Base-by-base conservation (phyloP, 1,140 invertebrate species). In the Hylyphantes graminicola region DNA sequence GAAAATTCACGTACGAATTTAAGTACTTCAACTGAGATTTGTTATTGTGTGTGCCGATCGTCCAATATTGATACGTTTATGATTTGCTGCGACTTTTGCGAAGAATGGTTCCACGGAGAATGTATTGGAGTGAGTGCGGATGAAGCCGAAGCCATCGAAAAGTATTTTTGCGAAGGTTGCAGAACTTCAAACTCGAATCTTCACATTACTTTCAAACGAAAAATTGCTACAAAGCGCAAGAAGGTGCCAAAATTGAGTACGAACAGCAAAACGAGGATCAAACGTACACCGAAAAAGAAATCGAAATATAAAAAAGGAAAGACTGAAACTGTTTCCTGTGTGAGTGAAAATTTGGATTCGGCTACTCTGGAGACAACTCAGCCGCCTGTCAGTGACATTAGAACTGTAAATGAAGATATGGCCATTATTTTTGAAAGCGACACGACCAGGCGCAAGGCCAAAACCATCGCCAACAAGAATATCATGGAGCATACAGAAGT, bases 41-140 rank as follows among this genome's bases (percentile, higher is more conserved):
- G 94, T 7, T 99, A 98, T 89, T 99, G 97, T 89, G 95, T 99
- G 86, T 99, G 97, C 89, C 92, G 96, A 61, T 95, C 95, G 19
- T 95, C 96, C 0, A 96, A 98, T 89, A 95, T 94, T 87, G 95
- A 94, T 7, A 91, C 96, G 51, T 98, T 99, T 91, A 99, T 99
- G 97, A 98, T 98, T 90, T 96, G 94, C 65, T 99, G 97, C 91
- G 97, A 99, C 90, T 92, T 95, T 54, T 99, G 97, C 90, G 96
- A 98, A 90, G 97, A 98, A 91, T 99, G 97, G 97, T 99, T 97
- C 89, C 97, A 99, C 90, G 97, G 97, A 9, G 96, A 98, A 88
- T 99, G 97, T 89, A 97, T 99, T 87, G 95, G 95, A 51, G 96
- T 99, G 81, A 97, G 95, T 12, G 94, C 97, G 89, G 93, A 94